These are phyloP conservation scores for Apodemia hepburni DNA, from an alignment of 2,888 invertebrate species.

Conservation along the genomic window DNA sequence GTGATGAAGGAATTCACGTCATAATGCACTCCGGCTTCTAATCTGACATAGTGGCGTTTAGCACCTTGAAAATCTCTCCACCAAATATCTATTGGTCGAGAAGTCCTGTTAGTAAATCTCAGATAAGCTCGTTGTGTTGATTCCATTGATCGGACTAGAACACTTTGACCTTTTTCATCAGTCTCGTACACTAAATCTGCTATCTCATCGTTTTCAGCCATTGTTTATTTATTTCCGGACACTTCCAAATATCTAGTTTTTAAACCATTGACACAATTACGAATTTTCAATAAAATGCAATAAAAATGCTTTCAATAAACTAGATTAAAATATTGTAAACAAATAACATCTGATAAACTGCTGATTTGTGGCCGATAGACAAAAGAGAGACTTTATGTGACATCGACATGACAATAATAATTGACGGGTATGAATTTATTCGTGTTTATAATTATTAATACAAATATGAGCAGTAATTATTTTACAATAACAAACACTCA, in stretches of 20 bases:
- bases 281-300: neutral
- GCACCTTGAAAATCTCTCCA: conserved; percentile 89
- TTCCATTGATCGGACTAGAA: conserved; percentile 52
- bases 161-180: conserved; percentile 50
- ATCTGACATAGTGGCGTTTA: conserved; percentile 78
- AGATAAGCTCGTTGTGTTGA: conserved; percentile 49
- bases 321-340: neutral
- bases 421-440: neutral
- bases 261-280: neutral
- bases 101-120: conserved; percentile 55
- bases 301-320: neutral
- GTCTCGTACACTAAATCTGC: conserved; percentile 44
- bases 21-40: conserved; percentile 76
- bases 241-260: neutral
- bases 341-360: conserved; percentile 4
- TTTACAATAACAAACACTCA: too few species aligned
- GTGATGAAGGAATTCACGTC: conserved; percentile 88
- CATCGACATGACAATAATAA: too few species aligned
- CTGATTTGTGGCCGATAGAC: neutral
- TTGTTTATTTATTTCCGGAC: neutral
- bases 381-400: neutral
- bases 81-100: conserved; percentile 79
- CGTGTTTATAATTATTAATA: too few species aligned
- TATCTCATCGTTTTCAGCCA: conserved; percentile 15
- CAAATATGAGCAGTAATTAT: too few species aligned